Evolutionary conservation across 2,888 invertebrate genomes (phyloP).

Genomic region (Scaeva pyrastri): DNA sequence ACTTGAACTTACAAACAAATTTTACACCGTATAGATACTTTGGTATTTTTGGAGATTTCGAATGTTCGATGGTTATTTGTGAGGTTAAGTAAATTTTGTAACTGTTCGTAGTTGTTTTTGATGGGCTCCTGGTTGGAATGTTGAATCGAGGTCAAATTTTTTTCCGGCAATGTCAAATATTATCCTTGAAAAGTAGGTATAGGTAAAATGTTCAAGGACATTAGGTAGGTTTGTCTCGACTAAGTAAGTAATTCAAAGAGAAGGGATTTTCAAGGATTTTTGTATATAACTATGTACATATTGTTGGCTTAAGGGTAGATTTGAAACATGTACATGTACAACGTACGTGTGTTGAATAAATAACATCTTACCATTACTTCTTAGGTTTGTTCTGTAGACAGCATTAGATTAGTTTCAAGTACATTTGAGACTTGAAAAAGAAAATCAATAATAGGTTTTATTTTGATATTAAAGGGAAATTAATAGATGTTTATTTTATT

Average conservation of each 20-base stretch:
- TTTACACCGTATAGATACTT: neutral
- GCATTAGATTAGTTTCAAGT: too few relatives aligned
- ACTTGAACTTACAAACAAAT: conserved; percentile 35
- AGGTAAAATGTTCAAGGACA: neutral
- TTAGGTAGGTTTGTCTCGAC: neutral
- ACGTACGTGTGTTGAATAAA: too few relatives aligned
- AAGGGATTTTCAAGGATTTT: neutral
- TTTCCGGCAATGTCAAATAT: conserved; percentile 48
- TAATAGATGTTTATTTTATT: too few relatives aligned
- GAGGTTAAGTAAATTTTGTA: neutral
- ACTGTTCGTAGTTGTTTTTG: neutral
- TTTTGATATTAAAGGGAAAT: too few relatives aligned
- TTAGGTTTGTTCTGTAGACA: too few relatives aligned
- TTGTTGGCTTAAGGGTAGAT: too few relatives aligned
- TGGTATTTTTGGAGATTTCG: conserved; percentile 12
- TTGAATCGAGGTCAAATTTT: conserved; percentile 75
- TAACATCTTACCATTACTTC: too few relatives aligned
- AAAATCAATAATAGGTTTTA: too few relatives aligned
- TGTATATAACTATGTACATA: too few relatives aligned
- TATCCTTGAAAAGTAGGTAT: conserved; percentile 24
- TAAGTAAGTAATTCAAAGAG: neutral
- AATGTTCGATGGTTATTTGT: conserved; percentile 4
- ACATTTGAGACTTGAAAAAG: too few relatives aligned
- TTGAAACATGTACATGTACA: too few relatives aligned
- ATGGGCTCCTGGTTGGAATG: conserved; percentile 60